Percentiles rank a stretch among this genome's conserved stretches.
phyloP scores from a whole-genome alignment of 2,888 invertebrate genomes.

The Deilephila elpenor region DNA sequence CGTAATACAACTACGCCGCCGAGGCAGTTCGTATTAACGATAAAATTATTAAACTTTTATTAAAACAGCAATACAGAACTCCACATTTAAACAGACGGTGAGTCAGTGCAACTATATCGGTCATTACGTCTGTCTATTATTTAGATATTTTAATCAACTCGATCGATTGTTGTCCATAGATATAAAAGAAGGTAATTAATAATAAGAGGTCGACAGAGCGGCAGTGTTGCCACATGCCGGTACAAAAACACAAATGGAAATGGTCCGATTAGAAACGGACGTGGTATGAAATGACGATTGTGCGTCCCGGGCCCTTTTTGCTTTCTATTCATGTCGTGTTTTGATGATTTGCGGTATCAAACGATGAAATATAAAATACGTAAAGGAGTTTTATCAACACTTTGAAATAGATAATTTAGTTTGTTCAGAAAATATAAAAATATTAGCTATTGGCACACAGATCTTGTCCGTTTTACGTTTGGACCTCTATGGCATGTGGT shows the following conservation, averaged over 20 bases:
- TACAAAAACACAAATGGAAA: constrained; percentile 79
- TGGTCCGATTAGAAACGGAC: constrained; percentile 80
- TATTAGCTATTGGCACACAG: too few species aligned
- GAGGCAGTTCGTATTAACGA: too few species aligned
- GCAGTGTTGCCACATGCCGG: constrained; percentile 73
- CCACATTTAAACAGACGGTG: constrained; percentile 51
- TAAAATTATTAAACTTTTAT: too few species aligned
- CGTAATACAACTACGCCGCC: too few species aligned
- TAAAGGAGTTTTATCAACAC: constrained; percentile 54
- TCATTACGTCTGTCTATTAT: constrained; percentile 76
- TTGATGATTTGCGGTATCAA: constrained; percentile 68
- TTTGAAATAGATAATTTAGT: constrained; percentile 41
- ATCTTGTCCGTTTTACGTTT: too few species aligned
- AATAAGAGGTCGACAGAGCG: constrained; percentile 71
- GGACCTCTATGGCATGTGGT: not conserved
- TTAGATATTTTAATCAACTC: constrained; percentile 83
- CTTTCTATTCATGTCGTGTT: constrained; percentile 57
- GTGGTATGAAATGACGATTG: constrained; percentile 69
- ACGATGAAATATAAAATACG: constrained; percentile 48
- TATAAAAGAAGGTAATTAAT: constrained; percentile 83
- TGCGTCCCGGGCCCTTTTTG: constrained; percentile 72
- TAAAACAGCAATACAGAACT: not conserved
- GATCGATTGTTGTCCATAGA: constrained; percentile 75
- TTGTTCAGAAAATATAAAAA: not conserved
- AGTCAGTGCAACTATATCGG: constrained; percentile 57